Conservation (phyloP, 2,113 vertebrate genomes). For the Rhegmatorhina hoffmannsi region DNA sequence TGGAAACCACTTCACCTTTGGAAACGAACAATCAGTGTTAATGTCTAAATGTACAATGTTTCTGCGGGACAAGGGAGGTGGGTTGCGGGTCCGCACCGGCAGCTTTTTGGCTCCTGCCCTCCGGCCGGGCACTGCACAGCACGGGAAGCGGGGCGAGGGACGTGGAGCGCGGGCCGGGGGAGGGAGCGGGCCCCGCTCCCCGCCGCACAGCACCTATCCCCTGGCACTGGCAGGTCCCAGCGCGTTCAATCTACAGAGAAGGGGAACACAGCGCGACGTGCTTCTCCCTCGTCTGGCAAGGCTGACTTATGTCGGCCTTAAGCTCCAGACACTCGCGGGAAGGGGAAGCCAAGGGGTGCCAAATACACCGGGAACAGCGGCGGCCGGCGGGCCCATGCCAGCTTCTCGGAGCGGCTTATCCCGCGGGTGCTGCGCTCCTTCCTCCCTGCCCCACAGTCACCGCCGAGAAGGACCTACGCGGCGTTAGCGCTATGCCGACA, state of each 20-base stretch:
- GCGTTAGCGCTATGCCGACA: not conserved
- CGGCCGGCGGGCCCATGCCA: not conserved
- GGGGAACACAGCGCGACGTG: not conserved
- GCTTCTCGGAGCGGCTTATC: not conserved
- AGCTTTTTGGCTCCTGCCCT: not conserved
- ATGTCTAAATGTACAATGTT: not conserved
- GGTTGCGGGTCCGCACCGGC: not conserved
- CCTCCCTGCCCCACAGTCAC: not conserved
- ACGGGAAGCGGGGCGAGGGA: not conserved
- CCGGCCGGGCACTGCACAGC: not conserved
- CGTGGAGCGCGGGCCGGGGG: not conserved
- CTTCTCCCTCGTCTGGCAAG: not conserved
- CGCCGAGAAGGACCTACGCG: not conserved
- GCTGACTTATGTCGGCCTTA: not conserved
- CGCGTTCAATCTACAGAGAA: not conserved
- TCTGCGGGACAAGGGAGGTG: fast-evolving
- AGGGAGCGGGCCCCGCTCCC: not conserved
- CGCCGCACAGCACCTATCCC: not conserved
- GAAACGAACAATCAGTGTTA: not conserved
- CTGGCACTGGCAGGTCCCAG: not conserved
- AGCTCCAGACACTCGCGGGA: not conserved
- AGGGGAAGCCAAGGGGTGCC: not conserved
- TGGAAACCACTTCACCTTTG: not conserved
- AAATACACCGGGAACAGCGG: not conserved
- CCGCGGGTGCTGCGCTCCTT: not conserved